Evolutionary conservation across 1,140 invertebrate species (phyloP).

Genomic region (Drosophila simulans): DNA sequence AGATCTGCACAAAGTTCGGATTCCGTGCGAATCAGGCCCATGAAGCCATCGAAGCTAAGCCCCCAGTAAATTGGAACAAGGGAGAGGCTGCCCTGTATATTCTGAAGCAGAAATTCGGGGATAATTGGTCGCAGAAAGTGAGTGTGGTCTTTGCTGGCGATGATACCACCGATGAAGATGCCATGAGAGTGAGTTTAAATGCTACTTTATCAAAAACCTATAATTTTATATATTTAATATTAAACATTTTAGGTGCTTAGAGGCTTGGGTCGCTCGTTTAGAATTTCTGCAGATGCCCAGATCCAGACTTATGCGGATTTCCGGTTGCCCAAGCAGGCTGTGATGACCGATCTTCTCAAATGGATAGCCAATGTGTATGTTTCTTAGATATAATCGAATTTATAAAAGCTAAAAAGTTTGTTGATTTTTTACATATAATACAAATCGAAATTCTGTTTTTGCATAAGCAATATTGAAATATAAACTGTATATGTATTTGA

Average conservation of each 20-base stretch:
- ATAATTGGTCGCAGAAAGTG: conserved; percentile 94
- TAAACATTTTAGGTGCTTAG: conserved; percentile 88
- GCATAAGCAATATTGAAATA: background rate
- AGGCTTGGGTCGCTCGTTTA: conserved; percentile 94
- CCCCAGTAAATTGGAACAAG: conserved; percentile 96
- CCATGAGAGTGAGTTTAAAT: conserved; percentile 89
- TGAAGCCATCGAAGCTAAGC: conserved; percentile 94
- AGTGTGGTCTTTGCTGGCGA: conserved; percentile 95
- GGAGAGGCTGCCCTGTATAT: conserved; percentile 94
- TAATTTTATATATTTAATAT: background rate
- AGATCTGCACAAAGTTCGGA: conserved; percentile 90
- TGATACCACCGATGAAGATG: conserved; percentile 95
- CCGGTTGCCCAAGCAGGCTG: conserved; percentile 93
- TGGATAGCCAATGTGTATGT: conserved; percentile 86
- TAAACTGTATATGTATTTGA: background rate
- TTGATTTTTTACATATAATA: background rate
- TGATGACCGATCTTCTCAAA: conserved; percentile 93
- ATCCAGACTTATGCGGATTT: conserved; percentile 93
- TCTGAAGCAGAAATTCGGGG: conserved; percentile 93
- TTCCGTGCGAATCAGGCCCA: conserved; percentile 92
- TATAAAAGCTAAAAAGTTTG: background rate
- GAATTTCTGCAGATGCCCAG: conserved; percentile 91
- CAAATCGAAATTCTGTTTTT: background rate
- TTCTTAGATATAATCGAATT: conserved; percentile 11
- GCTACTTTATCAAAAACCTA: background rate